A percentile compares a stretch with the other conserved stretches of the same genome.
Conservation (phyloP, 2,113 vertebrate genomes). For the Boleophthalmus pectinirostris region DNA sequence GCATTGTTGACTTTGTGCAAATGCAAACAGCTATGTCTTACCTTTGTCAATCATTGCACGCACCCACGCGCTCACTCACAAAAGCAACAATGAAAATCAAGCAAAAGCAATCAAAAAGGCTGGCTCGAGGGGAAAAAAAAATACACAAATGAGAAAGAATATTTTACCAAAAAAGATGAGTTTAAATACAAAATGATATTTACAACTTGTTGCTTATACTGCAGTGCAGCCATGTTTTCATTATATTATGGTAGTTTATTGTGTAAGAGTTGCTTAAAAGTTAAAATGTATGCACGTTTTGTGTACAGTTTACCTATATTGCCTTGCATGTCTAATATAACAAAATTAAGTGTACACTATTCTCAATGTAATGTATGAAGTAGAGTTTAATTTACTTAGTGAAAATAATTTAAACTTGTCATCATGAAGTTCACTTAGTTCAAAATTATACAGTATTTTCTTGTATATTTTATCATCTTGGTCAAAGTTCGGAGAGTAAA, state of each 20-base stretch:
- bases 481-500: not conserved
- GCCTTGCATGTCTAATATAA: too few relatives aligned
- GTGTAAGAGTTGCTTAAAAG: too few relatives aligned
- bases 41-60: constrained; percentile 16
- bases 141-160: not conserved
- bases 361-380: not conserved
- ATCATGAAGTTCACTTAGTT: not conserved
- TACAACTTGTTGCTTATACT: too few relatives aligned
- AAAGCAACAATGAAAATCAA: constrained; percentile 16
- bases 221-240: too few relatives aligned
- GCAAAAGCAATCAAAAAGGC: not conserved
- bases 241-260: too few relatives aligned
- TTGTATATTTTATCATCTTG: not conserved
- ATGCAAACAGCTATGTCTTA: not conserved
- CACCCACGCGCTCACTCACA: constrained; percentile 17
- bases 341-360: not conserved
- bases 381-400: not conserved
- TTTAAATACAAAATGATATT: not conserved
- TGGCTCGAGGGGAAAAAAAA: not conserved
- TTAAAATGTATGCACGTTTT: too few relatives aligned
- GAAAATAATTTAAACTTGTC: not conserved
- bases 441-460: not conserved
- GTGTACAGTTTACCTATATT: too few relatives aligned
- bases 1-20: constrained; percentile 13
- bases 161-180: not conserved